phyloP scores from a whole-genome alignment of 2,797 vertebrate genomes.

The Cyprinella venusta region DNA sequence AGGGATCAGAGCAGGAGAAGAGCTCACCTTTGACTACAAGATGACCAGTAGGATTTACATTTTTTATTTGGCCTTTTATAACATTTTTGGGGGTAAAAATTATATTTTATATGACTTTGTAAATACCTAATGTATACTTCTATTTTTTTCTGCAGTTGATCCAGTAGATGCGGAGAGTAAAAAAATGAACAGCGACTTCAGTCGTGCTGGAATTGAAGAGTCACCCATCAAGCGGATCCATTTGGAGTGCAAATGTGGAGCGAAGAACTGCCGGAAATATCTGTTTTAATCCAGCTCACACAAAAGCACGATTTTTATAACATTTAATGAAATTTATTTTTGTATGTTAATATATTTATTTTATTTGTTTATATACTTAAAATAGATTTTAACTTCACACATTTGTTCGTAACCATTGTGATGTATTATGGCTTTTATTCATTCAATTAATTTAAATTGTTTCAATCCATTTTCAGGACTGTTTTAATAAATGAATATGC shows the following conservation, averaged over 20 bases:
- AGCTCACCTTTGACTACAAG: conserved; percentile 95
- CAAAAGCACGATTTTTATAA: background rate
- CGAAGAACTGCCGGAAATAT: conserved; percentile 86
- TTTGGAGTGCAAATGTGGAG: conserved; percentile 91
- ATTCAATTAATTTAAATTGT: background rate
- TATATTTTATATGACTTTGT: background rate
- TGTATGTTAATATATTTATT: background rate
- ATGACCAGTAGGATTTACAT: conserved; percentile 83
- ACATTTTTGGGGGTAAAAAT: background rate
- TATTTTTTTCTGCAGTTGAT: conserved; percentile 79
- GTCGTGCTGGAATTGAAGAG: conserved; percentile 77
- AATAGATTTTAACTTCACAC: background rate
- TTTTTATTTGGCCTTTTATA: background rate
- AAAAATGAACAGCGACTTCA: conserved; percentile 90
- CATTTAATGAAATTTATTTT: background rate
- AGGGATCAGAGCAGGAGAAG: conserved; percentile 86
- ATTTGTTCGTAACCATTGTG: background rate
- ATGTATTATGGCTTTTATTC: background rate
- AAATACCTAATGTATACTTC: background rate
- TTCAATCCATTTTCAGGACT: background rate
- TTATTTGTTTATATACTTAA: background rate
- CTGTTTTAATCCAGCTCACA: conserved; percentile 77
- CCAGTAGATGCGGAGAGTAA: conserved; percentile 88
- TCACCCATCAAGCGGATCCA: conserved; percentile 84
- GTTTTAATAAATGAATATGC: conserved; percentile 15